Evolutionary conservation across 2,113 vertebrate species (phyloP), one percentile per base, ranked within the genome.

Genomic region (Clinocottus analis): DNA sequence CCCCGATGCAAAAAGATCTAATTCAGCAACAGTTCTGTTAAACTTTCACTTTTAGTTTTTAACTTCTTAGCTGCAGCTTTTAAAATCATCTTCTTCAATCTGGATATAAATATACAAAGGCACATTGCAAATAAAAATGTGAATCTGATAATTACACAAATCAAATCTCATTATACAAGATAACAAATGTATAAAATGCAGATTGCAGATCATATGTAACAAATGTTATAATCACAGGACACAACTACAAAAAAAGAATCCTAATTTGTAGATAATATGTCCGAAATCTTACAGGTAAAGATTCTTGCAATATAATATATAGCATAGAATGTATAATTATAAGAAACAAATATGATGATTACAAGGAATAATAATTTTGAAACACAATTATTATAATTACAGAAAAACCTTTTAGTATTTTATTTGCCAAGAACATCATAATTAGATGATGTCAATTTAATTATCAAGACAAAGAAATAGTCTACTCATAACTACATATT

Each of bases 41-140:
- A 60, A 80, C 68, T 70, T 74, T 77, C 3, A 66, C 19, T 51
- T 41, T n/a, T 9, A 43, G 6, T 69, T 82, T 69, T 53, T 27
- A 35, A 61, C 27, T 45, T 8, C 13, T 2, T 1, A 23, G 10
- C n/a, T 43, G 23, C 63, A 29, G 14, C 1, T 39, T 39, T 27
- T 3, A 31, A 45, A 58, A 69, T 39, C 0, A 35, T 29, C 27
- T 62, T 63, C 21, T 39, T 53, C 3, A 25, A 58, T 37, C 5
- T 41, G 11, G 6, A 37, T 37, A 37, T 49, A 33, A 37, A 51
- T 39, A 2, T 8, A 35, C 14, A 49, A 58, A 47, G 7, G 13
- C 29, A 49, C 65, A 51, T 12, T 47, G 39, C 43, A 41, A 41
- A 41, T 13, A 41, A 41, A 41, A 41, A 13, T 41, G 33, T 31